Evolutionary conservation across 2,113 vertebrate species (phyloP), one percentile per base, ranked within the genome.

Genomic region (Labrus mixtus): DNA sequence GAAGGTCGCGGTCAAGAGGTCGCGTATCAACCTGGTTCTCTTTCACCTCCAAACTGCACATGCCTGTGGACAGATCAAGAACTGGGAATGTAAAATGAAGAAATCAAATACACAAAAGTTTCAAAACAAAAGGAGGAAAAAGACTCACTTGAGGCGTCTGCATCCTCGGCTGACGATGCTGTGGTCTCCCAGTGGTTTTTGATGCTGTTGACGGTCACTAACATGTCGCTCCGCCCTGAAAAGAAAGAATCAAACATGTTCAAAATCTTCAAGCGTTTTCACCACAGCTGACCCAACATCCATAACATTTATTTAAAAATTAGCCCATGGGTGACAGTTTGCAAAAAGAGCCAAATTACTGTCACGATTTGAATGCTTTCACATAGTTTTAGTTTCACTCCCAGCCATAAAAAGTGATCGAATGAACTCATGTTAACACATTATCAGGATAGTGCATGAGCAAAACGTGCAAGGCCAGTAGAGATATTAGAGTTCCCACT

Each of bases 31-130:
- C 69, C 36, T 70, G 68, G 19, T 87, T 87, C 76, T 89, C 83
- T 22, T 87, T 86, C 37, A 89, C 84, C 60, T 86, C 86, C 63
- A 89, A 39, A 50, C 81, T 78, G 67, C 73, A 77, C 1, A 45
- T 36, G 19, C 85, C 91, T 92, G 83, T 63, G 10, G 37, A 33
- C 5, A 67, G 39, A 60, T 25, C 6, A 48, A 20, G 78, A 2
- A 16, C 2, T 20, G 36, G 13, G 29, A 15, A 15, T 45, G 13
- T 45, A 5, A 45, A 45, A 15, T 7, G 43, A 15, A 17, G 6
- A 9, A 41, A 41, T 1, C 0, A 11, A 41, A 41, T 10, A 11
- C 10, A 11, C 8, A 10, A 41, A 33, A 33, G 29, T 33, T 1
- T 33, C 3, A 0, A 6, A 33, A 33, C 29, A 56, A 22, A 10